These are phyloP conservation scores for Australoheros scitulus DNA, from an alignment of 2,113 vertebrate species.

Conservation along the genomic window DNA sequence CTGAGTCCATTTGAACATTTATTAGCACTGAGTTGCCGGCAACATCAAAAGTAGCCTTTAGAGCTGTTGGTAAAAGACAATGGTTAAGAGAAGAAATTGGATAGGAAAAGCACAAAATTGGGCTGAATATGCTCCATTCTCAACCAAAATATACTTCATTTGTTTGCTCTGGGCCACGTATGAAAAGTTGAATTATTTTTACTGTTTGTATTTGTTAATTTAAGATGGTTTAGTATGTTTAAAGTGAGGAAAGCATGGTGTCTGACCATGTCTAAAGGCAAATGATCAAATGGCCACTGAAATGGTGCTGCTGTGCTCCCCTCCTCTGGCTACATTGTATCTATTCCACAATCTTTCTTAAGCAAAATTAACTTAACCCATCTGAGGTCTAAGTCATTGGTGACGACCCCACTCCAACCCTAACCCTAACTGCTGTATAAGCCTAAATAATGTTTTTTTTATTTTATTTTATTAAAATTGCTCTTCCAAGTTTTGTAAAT, in stretches of 20 bases:
- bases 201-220: neutral
- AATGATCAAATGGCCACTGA: neutral
- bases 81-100: neutral
- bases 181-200: neutral
- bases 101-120: neutral
- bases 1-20: constrained; percentile 38
- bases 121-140: neutral
- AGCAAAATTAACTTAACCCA: neutral
- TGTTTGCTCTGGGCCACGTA: neutral
- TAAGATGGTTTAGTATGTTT: neutral
- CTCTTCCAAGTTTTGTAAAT: neutral
- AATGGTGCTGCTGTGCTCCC: neutral
- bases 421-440: neutral
- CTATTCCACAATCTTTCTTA: neutral
- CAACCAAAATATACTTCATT: neutral
- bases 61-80: constrained; percentile 5
- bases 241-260: neutral
- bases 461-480: neutral
- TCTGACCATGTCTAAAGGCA: neutral
- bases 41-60: constrained; percentile 30
- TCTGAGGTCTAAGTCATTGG: neutral
- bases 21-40: constrained; percentile 25
- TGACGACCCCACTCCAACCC: neutral
- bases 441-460: neutral
- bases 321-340: neutral